These are phyloP conservation scores for Camelus bactrianus DNA, from an alignment of 2,113 vertebrate species.

Conservation along the genomic window DNA sequence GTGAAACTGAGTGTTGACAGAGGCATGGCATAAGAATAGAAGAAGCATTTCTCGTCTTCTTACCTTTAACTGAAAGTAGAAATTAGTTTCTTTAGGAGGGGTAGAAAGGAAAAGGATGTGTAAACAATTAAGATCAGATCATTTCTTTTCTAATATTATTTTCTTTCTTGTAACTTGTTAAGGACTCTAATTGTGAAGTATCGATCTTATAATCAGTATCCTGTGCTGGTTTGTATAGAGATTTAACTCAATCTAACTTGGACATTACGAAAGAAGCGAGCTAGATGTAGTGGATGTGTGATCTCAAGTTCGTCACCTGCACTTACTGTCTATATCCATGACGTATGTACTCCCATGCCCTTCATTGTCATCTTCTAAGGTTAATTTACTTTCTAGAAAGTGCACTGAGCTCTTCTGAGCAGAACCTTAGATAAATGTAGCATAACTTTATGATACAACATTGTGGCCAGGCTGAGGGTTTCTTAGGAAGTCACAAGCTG, in stretches of 20 bases:
- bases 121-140: background rate
- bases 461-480: background rate
- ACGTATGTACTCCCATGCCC: background rate
- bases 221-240: background rate
- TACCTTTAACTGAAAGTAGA: background rate
- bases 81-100: background rate
- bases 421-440: background rate
- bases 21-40: background rate
- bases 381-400: background rate
- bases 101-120: background rate
- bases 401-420: constrained; percentile 9
- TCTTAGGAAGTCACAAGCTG: background rate
- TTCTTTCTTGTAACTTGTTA: background rate
- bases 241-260: background rate
- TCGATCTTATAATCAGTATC: background rate
- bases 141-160: constrained; percentile 42
- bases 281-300: background rate
- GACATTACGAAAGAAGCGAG: background rate
- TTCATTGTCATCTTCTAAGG: background rate
- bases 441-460: background rate
- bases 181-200: background rate
- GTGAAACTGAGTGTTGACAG: background rate
- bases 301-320: background rate
- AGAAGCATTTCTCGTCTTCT: background rate
- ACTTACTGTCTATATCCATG: background rate